Base-by-base conservation (phyloP, 2,888 invertebrate species). In the Xanthia togata region DNA sequence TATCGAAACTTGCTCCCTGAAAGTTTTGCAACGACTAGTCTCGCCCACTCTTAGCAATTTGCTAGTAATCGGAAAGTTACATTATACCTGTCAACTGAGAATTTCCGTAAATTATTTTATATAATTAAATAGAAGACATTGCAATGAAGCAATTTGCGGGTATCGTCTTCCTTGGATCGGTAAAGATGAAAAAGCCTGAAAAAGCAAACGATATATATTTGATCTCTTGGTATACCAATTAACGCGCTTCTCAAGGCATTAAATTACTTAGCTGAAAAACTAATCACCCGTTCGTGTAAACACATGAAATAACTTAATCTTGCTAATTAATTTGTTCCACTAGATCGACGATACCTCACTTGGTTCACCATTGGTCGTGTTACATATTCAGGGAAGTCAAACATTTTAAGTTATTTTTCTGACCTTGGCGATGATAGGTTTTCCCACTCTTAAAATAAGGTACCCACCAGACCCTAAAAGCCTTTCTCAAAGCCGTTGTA, bases 21-120 rank as follows among this genome's bases (percentile, higher is more conserved):
- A 60, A 59, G 62, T 83, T 85, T 85, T 81, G 85, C 59, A 83
- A 83, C n/a, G 38, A 59, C 70, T 35, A 31, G 73, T 85, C 62
- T 64, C 68, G 76, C 76, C 77, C 82, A 77, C 71, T 84, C 69
- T 41, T 35, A 67, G 72, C 71, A 73, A 81, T 81, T 73, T 76
- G 62, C 55, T 62, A 47, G 63, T 71, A 81, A 81, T 81, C 63
- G 31, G 31, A 70, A 73, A 71, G 55, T 80, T 62, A 72, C 71
- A 73, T 83, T 85, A 69, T 62, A 69, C 35, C 23, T 72, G 76
- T 63, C 76, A 55, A 55, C 12, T 55, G n/a, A 47, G 70, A 76
- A 83, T 77, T 81, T 84, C 60, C 60, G 20, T 47, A 70, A 73
- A 60, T 59, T 63, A 62, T 63, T 73, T 73, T 81, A 74, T 69